Evolutionary conservation across 2,888 invertebrate species (phyloP), one percentile per base, ranked within the genome.

Genomic region (Crocallis elinguaria): DNA sequence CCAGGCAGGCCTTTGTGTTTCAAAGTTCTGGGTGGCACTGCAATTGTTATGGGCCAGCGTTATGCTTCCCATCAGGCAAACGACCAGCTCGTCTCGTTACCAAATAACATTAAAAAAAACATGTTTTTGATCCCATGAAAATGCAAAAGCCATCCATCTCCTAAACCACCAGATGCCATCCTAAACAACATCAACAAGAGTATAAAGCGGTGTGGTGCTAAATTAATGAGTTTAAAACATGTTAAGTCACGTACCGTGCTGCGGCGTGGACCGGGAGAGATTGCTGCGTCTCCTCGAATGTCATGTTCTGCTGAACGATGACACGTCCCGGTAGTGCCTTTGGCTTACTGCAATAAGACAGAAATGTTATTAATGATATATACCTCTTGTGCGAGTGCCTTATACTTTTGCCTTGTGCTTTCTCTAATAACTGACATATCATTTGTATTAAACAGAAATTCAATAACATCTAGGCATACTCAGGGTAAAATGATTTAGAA

Each of bases 251-350:
- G 61, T 73, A 83, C 82, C 82, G 63, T 79, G 74, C 53, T 71
- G 77, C 33, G 82, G 82, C 54, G 79, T 70, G 8, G 88, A 84
- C 52, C 83, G 84, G 46, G 87, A 83, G 60, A 66, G 68, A 69
- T 83, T 79, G 68, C 86, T 84, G 69, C 86, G 79, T 62, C 77
- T 76, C 52, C 76, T 80, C 67, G 89, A 88, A 77, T 87, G 89
- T 91, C 89, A 90, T 82, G 85, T 77, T 46, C 85, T 75, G 68
- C 82, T 87, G 63, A 85, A 83, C 37, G 88, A 86, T 3, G 90
- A 89, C 19, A 76, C 81, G 53, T 87, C 85, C 3, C 82, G 78
- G 43, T 75, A 87, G 62, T 88, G 83, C 66, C 84, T 82, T 69
- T 89, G 90, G 77, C 90, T 91, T 50, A 80, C 90, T 91, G 84